Evolutionary conservation across 2,888 invertebrate species (phyloP), one percentile per base, ranked within the genome.

Genomic region (Aspidapion aeneum): DNA sequence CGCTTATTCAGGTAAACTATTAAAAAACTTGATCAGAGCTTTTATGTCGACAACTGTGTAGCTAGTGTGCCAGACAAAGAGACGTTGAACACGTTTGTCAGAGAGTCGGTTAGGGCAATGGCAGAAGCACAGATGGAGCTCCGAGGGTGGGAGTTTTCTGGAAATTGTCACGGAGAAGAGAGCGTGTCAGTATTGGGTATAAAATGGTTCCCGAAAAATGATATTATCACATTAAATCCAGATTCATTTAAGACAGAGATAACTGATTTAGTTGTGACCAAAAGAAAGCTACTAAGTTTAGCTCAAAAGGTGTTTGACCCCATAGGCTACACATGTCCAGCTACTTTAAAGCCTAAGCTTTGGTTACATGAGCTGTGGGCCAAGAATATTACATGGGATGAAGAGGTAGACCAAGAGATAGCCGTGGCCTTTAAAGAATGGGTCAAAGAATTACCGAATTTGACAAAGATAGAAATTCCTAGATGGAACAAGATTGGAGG

Each of bases 21-120:
- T 12, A n/a, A 48, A n/a, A 48, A 48, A 48, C 49, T n/a, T 63
- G 18, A 64, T 60, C 2, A 62, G 66, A 0, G 63, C 68, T 18
- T n/a, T 48, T 52, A 52, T n/a, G 19, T 52, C 5, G 52, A 52
- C 19, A 52, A 52, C 52, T 52, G 52, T 52, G 52, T 52, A 5
- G 3, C 52, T 52, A 52, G 17, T 52, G 52, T 52, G 52, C 52
- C 52, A 52, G n/a, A 52, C 19, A 9, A 52, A 5, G 17, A 18
- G 7, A 52, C 17, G 3, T n/a, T 52, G 52, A 52, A 52, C 17
- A 52, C 7, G 17, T 52, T 52, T 52, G 7, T 52, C 17, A 52
- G 52, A 52, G 52, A 52, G 19, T 17, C 52, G 3, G 49, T 48
- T 12, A 9, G n/a, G 49, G 49, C 49, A 48, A 48, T 48, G 49